These are phyloP conservation scores for Siphonodentalium dalli DNA, from an alignment of 2,888 invertebrate species.

Conservation along the genomic window DNA sequence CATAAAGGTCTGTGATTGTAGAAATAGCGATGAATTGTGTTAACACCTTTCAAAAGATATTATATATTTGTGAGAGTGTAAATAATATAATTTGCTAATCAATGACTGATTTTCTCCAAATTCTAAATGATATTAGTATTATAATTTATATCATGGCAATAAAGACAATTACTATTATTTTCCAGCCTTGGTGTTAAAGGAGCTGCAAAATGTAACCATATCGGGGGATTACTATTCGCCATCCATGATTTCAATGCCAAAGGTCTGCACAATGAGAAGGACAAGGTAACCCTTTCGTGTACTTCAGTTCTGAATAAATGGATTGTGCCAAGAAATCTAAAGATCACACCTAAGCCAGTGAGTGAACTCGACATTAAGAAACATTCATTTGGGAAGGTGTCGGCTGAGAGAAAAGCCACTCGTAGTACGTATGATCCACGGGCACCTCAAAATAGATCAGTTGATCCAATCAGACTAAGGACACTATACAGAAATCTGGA, in stretches of 20 bases:
- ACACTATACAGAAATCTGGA: conserved; percentile 6
- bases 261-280: neutral
- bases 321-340: conserved; percentile 14
- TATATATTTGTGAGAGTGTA: too few relatives aligned
- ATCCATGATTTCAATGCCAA: conserved; percentile 10
- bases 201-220: conserved; percentile 18
- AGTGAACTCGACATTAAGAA: conserved; percentile 16
- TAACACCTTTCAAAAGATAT: too few relatives aligned
- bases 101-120: too few relatives aligned
- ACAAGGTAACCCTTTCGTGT: conserved; percentile 9
- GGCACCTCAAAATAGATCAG: conserved; percentile 10
- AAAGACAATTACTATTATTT: neutral
- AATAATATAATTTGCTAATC: too few relatives aligned
- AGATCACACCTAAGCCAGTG: conserved; percentile 3
- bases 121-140: too few relatives aligned
- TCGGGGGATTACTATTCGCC: conserved; percentile 15
- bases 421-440: conserved; percentile 18
- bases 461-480: conserved; percentile 2
- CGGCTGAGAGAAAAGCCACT: neutral
- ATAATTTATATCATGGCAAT: too few relatives aligned
- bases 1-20: too few relatives aligned
- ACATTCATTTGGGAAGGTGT: conserved; percentile 5
- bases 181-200: conserved; percentile 18
- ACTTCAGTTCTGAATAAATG: conserved; percentile 13
- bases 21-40: too few relatives aligned